Conservation (phyloP, 2,113 vertebrate species). For the Motacilla alba region DNA sequence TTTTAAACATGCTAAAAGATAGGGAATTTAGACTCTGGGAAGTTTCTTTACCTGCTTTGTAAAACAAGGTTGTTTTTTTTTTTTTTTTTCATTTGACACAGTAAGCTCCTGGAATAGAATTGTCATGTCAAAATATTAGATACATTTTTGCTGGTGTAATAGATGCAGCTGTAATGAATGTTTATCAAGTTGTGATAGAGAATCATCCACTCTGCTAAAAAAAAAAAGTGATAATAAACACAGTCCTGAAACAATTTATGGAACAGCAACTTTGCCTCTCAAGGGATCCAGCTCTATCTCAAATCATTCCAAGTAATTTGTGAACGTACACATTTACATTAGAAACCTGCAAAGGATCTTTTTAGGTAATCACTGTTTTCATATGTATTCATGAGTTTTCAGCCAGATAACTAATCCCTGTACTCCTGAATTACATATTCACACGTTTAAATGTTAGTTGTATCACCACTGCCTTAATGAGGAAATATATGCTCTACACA, state of each 20-base stretch:
- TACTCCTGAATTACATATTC: conserved; percentile 9
- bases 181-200: conserved; percentile 20
- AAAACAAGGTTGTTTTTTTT: neutral
- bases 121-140: neutral
- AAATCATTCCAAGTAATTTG: conserved; percentile 21
- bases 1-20: neutral
- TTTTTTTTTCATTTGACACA: neutral
- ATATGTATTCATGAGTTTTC: conserved; percentile 46
- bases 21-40: neutral
- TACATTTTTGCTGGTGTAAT: neutral
- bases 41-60: neutral
- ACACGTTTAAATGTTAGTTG: neutral
- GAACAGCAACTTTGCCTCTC: neutral
- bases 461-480: neutral
- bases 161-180: neutral
- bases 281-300: neutral
- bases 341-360: neutral
- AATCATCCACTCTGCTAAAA: neutral
- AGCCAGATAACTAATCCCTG: conserved; percentile 7
- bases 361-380: conserved; percentile 30
- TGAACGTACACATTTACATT: neutral
- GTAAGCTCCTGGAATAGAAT: neutral
- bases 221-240: conserved; percentile 5
- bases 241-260: neutral
- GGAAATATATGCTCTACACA: neutral